phyloP scores from a whole-genome alignment of 2,113 vertebrate species.

The Chaetodon trifascialis region DNA sequence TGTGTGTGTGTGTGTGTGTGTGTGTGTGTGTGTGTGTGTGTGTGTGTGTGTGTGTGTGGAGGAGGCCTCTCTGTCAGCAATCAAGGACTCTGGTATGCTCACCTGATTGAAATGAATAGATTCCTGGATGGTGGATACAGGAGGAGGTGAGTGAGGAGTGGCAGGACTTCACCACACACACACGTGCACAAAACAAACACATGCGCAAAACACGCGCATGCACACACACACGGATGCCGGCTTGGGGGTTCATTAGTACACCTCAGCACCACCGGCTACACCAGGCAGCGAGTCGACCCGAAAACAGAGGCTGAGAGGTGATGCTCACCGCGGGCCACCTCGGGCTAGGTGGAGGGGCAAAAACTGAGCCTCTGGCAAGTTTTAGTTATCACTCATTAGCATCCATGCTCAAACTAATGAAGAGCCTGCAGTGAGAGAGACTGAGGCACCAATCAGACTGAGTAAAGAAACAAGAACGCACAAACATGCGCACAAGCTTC shows the following conservation, averaged over 20 bases:
- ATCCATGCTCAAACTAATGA: slow-evolving; percentile 55
- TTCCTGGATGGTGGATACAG: slow-evolving; percentile 49
- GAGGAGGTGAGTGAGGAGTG: slow-evolving; percentile 25
- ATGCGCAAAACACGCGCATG: background rate
- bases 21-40: slow-evolving; percentile 24
- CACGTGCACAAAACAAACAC: no score
- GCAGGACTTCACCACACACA: slow-evolving; percentile 40
- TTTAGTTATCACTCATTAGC: slow-evolving; percentile 64
- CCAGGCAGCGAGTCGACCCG: slow-evolving; percentile 54
- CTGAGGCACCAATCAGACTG: slow-evolving; percentile 19
- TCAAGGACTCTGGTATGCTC: slow-evolving; percentile 54
- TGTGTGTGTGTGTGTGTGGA: slow-evolving; percentile 32
- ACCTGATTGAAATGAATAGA: slow-evolving; percentile 70
- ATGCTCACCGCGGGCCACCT: slow-evolving; percentile 39
- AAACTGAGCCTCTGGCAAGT: slow-evolving; percentile 52
- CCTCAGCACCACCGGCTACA: slow-evolving; percentile 60
- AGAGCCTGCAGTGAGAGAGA: slow-evolving; percentile 45
- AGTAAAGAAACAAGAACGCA: slow-evolving; percentile 27
- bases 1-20: slow-evolving; percentile 23
- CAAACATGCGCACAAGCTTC: background rate
- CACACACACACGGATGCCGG: background rate
- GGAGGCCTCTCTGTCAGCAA: slow-evolving; percentile 48
- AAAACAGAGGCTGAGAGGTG: slow-evolving; percentile 52
- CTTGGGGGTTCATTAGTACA: slow-evolving; percentile 67
- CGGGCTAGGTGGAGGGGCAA: slow-evolving; percentile 10